phyloP scores from a whole-genome alignment of 2,113 vertebrate species.

The Alces alces region DNA sequence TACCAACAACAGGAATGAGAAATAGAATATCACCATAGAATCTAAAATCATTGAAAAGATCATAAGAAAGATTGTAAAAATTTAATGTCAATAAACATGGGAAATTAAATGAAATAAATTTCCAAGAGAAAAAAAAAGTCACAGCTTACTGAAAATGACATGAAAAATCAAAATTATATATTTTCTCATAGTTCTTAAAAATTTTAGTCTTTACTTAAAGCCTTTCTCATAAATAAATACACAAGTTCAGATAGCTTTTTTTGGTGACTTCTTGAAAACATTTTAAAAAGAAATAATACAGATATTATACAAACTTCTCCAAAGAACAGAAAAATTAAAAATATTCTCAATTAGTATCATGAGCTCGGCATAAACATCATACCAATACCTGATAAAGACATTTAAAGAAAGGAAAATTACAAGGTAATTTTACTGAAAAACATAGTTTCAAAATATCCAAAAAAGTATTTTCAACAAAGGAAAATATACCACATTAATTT shows the following conservation, averaged over 20 bases:
- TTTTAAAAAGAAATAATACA: not conserved
- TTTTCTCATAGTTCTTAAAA: not conserved
- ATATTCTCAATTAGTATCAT: not conserved
- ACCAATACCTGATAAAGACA: not conserved
- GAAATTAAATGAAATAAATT: not conserved
- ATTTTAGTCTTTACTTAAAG: not conserved
- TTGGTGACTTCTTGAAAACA: not conserved
- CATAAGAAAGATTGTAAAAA: not conserved
- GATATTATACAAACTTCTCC: not conserved
- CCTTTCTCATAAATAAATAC: not conserved
- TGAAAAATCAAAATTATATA: not conserved
- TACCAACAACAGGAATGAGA: not conserved
- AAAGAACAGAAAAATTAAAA: not conserved
- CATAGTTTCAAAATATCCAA: not conserved
- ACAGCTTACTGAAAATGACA: not conserved
- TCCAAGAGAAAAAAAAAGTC: not conserved
- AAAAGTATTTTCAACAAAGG: not conserved
- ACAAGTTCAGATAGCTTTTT: not conserved
- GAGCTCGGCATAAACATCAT: not conserved
- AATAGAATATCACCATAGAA: not conserved
- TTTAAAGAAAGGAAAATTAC: not conserved
- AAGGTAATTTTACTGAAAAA: not conserved
- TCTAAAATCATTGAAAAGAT: not conserved
- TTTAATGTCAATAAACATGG: not conserved
- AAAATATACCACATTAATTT: not conserved